Percentiles rank a stretch among this genome's conserved stretches.
phyloP scores from a whole-genome alignment of 1,140 invertebrate genomes.

The Drosophila pectinifera region DNA sequence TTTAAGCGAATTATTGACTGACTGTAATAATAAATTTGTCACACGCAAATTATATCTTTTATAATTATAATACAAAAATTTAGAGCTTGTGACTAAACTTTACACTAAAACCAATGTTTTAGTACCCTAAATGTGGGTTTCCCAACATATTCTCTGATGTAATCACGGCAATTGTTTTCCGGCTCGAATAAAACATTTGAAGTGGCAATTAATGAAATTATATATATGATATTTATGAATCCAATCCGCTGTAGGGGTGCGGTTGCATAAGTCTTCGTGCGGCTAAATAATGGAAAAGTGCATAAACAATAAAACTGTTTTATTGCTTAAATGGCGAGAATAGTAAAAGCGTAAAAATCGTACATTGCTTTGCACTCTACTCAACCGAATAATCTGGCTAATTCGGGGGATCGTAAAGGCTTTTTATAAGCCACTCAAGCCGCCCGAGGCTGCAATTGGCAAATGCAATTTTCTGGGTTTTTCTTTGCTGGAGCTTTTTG shows the following conservation, averaged over 20 bases:
- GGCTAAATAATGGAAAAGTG: constrained; percentile 40
- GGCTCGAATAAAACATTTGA: constrained; percentile 9
- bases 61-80: no score
- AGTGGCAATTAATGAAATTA: constrained; percentile 26
- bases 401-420: constrained; percentile 56
- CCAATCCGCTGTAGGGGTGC: constrained; percentile 12
- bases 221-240: constrained; percentile 10
- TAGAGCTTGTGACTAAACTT: not conserved
- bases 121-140: not conserved
- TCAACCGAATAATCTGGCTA: constrained; percentile 62
- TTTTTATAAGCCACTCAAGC: constrained; percentile 28
- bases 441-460: constrained; percentile 24
- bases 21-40: constrained; percentile 4
- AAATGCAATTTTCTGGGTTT: constrained; percentile 28
- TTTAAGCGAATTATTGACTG: constrained; percentile 10
- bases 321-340: constrained; percentile 57
- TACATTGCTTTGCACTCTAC: constrained; percentile 75
- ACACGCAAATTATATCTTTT: not conserved
- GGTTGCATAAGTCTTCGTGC: constrained; percentile 59
- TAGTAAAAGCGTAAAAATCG: constrained; percentile 39
- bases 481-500: constrained; percentile 2
- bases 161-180: constrained; percentile 18
- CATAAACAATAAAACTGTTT: constrained; percentile 63
- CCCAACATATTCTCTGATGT: not conserved
- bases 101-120: not conserved